Percentiles rank a stretch among this genome's conserved stretches.
Evolutionary conservation across 1,140 invertebrate genomes (phyloP).

Genomic region (Procambarus virginalis): DNA sequence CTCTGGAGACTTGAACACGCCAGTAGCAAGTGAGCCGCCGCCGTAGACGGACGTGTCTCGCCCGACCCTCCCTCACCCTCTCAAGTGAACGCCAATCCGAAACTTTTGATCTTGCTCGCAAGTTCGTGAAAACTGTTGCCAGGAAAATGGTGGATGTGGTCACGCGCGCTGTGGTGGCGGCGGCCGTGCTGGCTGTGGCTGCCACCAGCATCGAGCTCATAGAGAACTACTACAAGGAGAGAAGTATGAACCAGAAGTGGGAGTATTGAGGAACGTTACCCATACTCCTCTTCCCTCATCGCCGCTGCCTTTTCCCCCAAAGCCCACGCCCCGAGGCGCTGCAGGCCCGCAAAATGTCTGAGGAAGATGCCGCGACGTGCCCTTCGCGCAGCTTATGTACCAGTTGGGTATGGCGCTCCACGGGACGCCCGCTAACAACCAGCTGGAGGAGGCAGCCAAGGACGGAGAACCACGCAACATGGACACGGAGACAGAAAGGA

Average conservation of each 20-base stretch:
- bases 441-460: neutral
- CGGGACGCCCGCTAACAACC: neutral
- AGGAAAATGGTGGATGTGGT: neutral
- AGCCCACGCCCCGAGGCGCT: neutral
- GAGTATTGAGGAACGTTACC: slow-evolving; percentile 5
- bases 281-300: slow-evolving; percentile 23
- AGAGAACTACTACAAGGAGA: slow-evolving; percentile 38
- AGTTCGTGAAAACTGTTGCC: neutral
- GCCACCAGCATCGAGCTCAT: slow-evolving; percentile 10
- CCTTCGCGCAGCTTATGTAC: neutral
- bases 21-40: slow-evolving; percentile 33
- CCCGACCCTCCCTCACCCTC: neutral
- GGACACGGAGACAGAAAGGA: neutral
- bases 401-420: slow-evolving; percentile 9
- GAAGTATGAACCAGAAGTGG: slow-evolving; percentile 27
- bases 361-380: neutral
- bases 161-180: neutral
- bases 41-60: neutral
- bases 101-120: neutral
- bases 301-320: neutral
- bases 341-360: neutral
- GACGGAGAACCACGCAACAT: neutral
- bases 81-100: neutral
- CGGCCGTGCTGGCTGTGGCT: neutral
- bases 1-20: slow-evolving; percentile 1